These are phyloP conservation scores for Champsocephalus esox DNA, from an alignment of 2,797 vertebrate species.

Conservation along the genomic window DNA sequence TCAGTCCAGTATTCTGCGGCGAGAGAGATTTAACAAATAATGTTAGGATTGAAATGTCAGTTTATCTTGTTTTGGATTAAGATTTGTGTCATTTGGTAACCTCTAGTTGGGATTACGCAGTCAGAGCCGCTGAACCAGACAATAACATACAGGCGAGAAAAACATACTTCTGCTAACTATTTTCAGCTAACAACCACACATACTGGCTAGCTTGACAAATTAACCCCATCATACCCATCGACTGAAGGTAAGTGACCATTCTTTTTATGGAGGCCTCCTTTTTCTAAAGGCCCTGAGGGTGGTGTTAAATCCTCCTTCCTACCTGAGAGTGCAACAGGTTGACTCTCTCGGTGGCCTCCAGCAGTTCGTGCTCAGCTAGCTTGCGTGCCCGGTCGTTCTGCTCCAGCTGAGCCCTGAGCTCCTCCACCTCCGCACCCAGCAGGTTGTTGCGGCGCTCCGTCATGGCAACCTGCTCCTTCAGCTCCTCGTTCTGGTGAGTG, in stretches of 20 bases:
- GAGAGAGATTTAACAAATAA: slow-evolving; percentile 1
- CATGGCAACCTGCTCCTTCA: slow-evolving; percentile 90
- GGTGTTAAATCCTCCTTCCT: neutral
- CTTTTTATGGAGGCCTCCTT: neutral
- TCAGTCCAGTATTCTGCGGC: slow-evolving; percentile 89
- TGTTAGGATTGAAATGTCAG: neutral
- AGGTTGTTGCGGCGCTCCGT: slow-evolving; percentile 91
- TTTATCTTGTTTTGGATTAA: neutral
- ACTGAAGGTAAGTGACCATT: neutral
- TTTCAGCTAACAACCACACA: neutral
- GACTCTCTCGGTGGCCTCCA: slow-evolving; percentile 91
- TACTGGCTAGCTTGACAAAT: neutral
- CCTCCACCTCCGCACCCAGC: slow-evolving; percentile 90
- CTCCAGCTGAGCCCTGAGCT: slow-evolving; percentile 88
- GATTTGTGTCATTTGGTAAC: neutral
- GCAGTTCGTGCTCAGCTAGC: slow-evolving; percentile 92
- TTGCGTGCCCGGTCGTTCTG: slow-evolving; percentile 91
- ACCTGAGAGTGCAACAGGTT: slow-evolving; percentile 94
- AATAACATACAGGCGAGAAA: neutral
- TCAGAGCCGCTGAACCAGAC: neutral
- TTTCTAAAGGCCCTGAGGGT: neutral
- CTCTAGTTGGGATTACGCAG: neutral
- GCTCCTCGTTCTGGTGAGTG: slow-evolving; percentile 86
- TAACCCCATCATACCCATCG: neutral
- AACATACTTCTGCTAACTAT: neutral